Evolutionary conservation across 2,888 invertebrate species (phyloP), one percentile per base, ranked within the genome.

Genomic region (Archaeoteleia sp.): DNA sequence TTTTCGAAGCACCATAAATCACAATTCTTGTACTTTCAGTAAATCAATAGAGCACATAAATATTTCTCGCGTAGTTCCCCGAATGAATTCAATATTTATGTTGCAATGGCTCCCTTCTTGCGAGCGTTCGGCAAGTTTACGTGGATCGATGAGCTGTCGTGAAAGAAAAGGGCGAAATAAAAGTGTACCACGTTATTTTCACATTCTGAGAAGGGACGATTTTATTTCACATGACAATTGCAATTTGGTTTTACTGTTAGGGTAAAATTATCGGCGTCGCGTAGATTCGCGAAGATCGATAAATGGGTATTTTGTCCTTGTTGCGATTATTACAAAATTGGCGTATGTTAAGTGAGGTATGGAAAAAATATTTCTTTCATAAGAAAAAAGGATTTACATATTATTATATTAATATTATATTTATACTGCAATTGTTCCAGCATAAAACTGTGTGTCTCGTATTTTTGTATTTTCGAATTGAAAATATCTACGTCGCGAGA

Each of bases 1-100:
- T 23, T 23, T 23, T 9, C 42, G 10, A 13, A 42, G 7, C 8
- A 4, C 9, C 37, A 48, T 49, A 49, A 60, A 49, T 49, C 43
- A 23, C 12, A 43, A 29, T 60, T 29, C 30, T 13, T 43, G 15
- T 34, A 48, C 48, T 37, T 48, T 37, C 48, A 1, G 48, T 35
- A 43, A 60, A 49, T 49, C 49, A 34, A 49, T 58, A 29, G 17
- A 46, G 12, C 48, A 40, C 46, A 30, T 40, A 46, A 15, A 39
- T 58, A 58, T 35, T 27, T 15, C 48, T 46, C 23, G 37, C 25
- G 49, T 12, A 29, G 34, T 43, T 49, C 42, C 29, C 25, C 20
- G 43, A 43, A 49, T 10, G 60, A 49, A 43, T 60, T 42, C 42
- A 60, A 49, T 60, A 60, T 60, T 60, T 60, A 60, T 20, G 30